phyloP scores from a whole-genome alignment of 2,797 vertebrate species.

The Serranus cabrilla region DNA sequence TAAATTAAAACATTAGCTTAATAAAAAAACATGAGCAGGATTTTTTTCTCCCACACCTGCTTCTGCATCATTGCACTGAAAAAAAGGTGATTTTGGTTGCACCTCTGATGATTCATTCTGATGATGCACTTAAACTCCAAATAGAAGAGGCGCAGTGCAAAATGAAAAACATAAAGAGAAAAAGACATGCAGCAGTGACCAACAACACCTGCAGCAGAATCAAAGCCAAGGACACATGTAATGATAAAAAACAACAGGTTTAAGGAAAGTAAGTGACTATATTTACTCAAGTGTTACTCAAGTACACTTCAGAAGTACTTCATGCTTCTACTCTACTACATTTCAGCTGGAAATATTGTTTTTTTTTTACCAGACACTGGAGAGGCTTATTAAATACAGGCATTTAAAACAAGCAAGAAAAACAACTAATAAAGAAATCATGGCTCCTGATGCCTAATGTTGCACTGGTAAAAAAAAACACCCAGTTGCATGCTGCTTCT shows the following conservation, averaged over 20 bases:
- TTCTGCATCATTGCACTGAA: slow-evolving; percentile 2
- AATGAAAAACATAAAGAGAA: slow-evolving; percentile 12
- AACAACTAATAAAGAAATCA: too few relatives aligned
- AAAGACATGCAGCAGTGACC: background rate
- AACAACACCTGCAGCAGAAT: slow-evolving; percentile 10
- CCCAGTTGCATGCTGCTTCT: too few relatives aligned
- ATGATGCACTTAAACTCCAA: slow-evolving; percentile 12
- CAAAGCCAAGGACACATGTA: background rate
- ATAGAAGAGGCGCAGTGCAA: slow-evolving; percentile 14
- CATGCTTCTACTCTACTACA: background rate
- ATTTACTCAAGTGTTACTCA: background rate
- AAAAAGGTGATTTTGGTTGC: slow-evolving; percentile 9
- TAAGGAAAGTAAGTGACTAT: background rate
- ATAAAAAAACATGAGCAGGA: slow-evolving; percentile 5
- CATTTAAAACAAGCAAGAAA: too few relatives aligned
- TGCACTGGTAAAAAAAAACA: too few relatives aligned
- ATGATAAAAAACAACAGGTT: slow-evolving; percentile 14
- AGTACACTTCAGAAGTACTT: background rate
- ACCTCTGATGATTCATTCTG: slow-evolving; percentile 6
- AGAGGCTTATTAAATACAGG: background rate
- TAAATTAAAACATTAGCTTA: background rate
- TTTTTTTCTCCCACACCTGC: background rate
- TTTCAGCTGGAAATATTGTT: background rate
- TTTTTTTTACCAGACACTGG: background rate
- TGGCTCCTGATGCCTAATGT: too few relatives aligned